Conservation (phyloP, 2,888 invertebrate genomes). For the Caenorhabditis japonica region DNA sequence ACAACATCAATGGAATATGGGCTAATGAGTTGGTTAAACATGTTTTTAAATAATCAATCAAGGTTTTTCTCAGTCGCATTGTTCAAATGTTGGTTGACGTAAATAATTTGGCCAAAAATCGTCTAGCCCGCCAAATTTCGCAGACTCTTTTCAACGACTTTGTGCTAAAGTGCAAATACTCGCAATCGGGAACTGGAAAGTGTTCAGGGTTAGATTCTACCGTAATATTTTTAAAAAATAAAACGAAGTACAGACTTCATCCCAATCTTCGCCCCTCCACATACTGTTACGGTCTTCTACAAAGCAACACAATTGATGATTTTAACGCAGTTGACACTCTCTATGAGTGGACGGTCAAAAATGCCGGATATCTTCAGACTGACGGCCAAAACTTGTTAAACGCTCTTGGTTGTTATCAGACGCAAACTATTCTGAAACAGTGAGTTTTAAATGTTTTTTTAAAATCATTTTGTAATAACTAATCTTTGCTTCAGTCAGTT, state of each 20-base stretch:
- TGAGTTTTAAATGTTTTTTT: constrained; percentile 7
- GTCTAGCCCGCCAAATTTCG: constrained; percentile 14
- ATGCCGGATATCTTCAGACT: constrained; percentile 23
- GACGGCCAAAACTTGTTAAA: constrained; percentile 35
- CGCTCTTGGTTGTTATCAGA: constrained; percentile 32
- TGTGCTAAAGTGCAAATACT: constrained; percentile 25
- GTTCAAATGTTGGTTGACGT: constrained; percentile 32
- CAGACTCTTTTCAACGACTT: constrained; percentile 36
- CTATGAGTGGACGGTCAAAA: constrained; percentile 15
- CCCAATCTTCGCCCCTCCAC: constrained; percentile 40
- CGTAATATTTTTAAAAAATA: too few species aligned
- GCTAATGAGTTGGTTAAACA: constrained; percentile 33
- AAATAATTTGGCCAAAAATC: constrained; percentile 18
- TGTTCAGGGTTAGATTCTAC: constrained; percentile 30
- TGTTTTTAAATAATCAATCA: not conserved
- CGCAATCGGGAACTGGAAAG: constrained; percentile 36
- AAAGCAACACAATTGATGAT: constrained; percentile 1
- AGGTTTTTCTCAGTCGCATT: constrained; percentile 36
- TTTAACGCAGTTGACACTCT: constrained; percentile 10
- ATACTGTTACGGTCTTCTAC: constrained; percentile 48
- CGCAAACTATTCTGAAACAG: constrained; percentile 9
- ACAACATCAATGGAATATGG: constrained; percentile 39
- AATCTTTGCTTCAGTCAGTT: not conserved
- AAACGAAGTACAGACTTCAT: constrained; percentile 17
- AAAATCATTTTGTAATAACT: not conserved